A percentile compares a stretch with the other conserved stretches of the same genome.
These are phyloP conservation scores for Sialis fuliginosa DNA, from an alignment of 2,888 invertebrate species.

Conservation along the genomic window DNA sequence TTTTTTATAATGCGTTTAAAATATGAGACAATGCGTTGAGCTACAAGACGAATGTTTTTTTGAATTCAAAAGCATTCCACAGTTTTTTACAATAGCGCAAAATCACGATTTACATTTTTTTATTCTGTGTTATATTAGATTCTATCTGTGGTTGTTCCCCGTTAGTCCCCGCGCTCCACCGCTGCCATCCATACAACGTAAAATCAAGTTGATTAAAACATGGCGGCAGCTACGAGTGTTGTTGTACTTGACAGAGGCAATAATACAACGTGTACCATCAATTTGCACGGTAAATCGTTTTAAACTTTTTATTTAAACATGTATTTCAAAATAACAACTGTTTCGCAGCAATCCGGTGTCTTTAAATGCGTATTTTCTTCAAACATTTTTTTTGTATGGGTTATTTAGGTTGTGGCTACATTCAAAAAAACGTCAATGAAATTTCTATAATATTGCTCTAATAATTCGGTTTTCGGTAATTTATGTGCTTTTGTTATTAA, in stretches of 20 bases:
- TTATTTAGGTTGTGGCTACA: conserved; percentile 1
- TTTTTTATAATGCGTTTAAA: no score
- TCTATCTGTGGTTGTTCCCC: no score
- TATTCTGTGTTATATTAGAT: no score
- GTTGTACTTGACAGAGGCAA: conserved; percentile 89
- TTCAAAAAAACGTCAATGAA: no score
- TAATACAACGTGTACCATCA: conserved; percentile 91
- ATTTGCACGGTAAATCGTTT: conserved; percentile 70
- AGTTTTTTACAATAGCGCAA: no score
- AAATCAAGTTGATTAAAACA: neutral
- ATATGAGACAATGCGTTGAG: no score
- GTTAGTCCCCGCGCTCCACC: no score
- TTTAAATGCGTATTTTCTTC: neutral
- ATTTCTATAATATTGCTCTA: no score
- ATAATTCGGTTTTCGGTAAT: neutral
- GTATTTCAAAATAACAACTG: neutral
- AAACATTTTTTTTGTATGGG: conserved; percentile 6
- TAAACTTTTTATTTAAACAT: neutral
- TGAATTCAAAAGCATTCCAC: no score
- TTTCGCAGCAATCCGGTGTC: neutral
- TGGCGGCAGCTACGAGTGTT: conserved; percentile 71
- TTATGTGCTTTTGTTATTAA: conserved; percentile 4
- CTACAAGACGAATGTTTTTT: no score
- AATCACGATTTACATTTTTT: no score
- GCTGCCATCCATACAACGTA: no score